Evolutionary conservation across 2,797 vertebrate species (phyloP), one percentile per base, ranked within the genome.

Genomic region (Liasis olivaceus): DNA sequence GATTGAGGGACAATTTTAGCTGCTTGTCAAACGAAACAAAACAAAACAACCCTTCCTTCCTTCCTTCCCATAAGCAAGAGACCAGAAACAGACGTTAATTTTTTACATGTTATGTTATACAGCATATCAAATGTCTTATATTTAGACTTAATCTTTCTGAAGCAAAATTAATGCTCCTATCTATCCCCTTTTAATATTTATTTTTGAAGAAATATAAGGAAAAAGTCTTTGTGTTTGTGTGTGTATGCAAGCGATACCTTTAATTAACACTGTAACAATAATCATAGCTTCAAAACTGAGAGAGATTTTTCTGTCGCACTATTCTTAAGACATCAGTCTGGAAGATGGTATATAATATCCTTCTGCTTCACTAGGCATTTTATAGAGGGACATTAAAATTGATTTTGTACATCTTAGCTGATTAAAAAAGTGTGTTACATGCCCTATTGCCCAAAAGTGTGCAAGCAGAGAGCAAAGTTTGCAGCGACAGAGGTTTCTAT

Each of bases 331-430:
- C 51, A 90, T 93, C 62, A 63, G 26, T 26, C 0, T 63, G 87
- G 24, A 90, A 93, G 90, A 84, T 66, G 94, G 85, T 93, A 93
- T 72, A 94, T 95, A 95, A 92, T 94, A 94, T 63, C 58, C 42
- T 95, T 96, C 91, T 0, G 1, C 90, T 88, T 93, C 93, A 91
- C 54, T 66, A 54, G 87, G 28, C 85, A 92, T 66, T 88, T 91
- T 95, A 91, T 84, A 60, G 84, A 59, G 91, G 94, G 89, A 95
- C 93, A 92, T 94, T 95, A 95, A 93, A 90, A 96, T 95, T 95
- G 92, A 96, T 96, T 97, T 97, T 91, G 89, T 93, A 90, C 92
- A 95, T 95, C 94, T 95, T 96, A 89, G 66, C 93, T 93, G 31
- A 59, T 64, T 95, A 94, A 94, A 95, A 91, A 95, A 94, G 56